A percentile compares a stretch with the other conserved stretches of the same genome.
phyloP scores from a whole-genome alignment of 2,888 invertebrate species.

The Mythimna impura region DNA sequence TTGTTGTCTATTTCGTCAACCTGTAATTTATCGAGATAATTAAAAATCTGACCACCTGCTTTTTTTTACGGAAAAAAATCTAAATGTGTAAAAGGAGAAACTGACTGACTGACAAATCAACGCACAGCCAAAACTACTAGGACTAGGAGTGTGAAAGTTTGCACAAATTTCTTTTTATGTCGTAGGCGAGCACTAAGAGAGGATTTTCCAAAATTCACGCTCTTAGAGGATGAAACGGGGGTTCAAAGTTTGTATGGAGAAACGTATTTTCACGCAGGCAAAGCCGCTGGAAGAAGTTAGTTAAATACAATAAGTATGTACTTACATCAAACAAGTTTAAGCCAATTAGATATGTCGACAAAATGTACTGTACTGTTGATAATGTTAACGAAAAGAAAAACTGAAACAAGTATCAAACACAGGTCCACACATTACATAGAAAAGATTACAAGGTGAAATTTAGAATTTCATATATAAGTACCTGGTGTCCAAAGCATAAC shows the following conservation, averaged over 20 bases:
- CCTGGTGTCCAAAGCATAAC: neutral
- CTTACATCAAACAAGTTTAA: neutral
- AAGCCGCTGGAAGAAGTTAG: too few relatives aligned
- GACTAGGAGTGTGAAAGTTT: too few relatives aligned
- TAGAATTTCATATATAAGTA: neutral
- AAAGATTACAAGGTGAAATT: neutral
- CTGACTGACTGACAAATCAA: too few relatives aligned
- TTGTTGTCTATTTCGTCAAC: neutral
- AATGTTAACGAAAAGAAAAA: neutral
- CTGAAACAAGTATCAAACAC: neutral
- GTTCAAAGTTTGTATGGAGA: too few relatives aligned
- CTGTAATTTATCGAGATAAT: neutral
- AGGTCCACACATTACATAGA: neutral
- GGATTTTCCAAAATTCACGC: too few relatives aligned
- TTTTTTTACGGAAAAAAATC: too few relatives aligned
- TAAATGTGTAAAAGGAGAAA: too few relatives aligned
- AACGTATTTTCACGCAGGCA: too few relatives aligned
- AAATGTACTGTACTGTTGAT: neutral
- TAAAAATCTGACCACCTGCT: neutral
- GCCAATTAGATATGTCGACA: neutral
- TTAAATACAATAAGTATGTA: neutral
- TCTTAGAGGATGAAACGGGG: too few relatives aligned
- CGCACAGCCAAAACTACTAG: too few relatives aligned
- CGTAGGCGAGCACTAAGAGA: too few relatives aligned
- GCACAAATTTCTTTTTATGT: too few relatives aligned